phyloP scores from a whole-genome alignment of 2,113 vertebrate genomes.

The Proteles cristata region DNA sequence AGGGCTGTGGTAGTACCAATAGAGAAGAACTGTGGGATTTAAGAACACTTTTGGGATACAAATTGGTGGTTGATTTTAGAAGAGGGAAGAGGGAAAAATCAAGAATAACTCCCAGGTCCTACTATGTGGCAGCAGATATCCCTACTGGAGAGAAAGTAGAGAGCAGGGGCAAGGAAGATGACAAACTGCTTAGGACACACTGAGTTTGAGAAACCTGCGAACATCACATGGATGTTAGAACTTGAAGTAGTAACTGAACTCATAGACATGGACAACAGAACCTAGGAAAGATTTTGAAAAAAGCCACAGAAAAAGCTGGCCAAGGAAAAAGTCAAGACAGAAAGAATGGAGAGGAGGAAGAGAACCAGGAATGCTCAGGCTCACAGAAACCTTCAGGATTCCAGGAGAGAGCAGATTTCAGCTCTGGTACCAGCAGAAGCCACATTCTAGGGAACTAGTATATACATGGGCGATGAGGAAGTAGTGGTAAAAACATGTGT shows the following conservation, averaged over 20 bases:
- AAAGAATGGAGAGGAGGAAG: background rate
- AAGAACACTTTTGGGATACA: background rate
- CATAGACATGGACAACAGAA: background rate
- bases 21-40: background rate
- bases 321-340: slow-evolving; percentile 18
- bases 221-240: background rate
- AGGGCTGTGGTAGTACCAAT: background rate
- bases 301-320: background rate
- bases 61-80: background rate
- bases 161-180: background rate
- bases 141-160: background rate
- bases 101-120: background rate
- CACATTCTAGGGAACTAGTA: background rate
- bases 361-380: background rate
- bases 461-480: background rate
- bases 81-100: slow-evolving; percentile 13
- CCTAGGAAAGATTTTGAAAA: background rate
- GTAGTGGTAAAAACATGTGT: background rate
- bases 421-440: background rate
- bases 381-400: background rate
- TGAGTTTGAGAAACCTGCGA: background rate
- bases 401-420: background rate
- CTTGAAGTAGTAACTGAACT: background rate
- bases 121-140: background rate
- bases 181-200: background rate